Conservation (phyloP, 2,888 invertebrate species). For the Eurytoma adleriae region DNA sequence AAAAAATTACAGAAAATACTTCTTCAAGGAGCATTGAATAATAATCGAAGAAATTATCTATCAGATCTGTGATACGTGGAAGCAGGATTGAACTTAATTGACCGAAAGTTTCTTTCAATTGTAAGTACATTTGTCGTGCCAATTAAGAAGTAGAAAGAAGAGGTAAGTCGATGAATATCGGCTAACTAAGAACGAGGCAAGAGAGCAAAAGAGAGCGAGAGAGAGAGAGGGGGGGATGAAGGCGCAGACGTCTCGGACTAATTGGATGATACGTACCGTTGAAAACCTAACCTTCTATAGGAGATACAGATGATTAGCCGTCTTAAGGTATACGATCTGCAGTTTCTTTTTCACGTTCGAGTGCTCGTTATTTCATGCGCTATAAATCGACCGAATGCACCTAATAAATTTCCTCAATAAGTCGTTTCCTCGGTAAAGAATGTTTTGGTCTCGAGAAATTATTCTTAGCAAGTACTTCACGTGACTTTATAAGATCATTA, state of each 20-base stretch:
- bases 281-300: slow-evolving; percentile 3
- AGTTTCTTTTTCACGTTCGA: slow-evolving; percentile 4
- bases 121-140: slow-evolving; percentile 24
- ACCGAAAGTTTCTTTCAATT: slow-evolving; percentile 1
- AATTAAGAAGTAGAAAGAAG: slow-evolving; percentile 13
- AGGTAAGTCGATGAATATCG: slow-evolving; percentile 3
- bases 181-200: no score
- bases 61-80: neutral
- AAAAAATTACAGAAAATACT: no score
- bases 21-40: no score
- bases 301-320: slow-evolving; percentile 34
- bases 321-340: slow-evolving; percentile 5
- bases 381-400: neutral
- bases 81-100: slow-evolving; percentile 6
- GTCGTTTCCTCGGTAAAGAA: no score
- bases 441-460: no score
- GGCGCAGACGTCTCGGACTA: neutral
- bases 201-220: no score
- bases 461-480: no score
- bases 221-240: neutral
- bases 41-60: neutral
- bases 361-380: slow-evolving; percentile 26
- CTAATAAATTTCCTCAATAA: no score
- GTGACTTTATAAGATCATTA: no score
- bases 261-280: slow-evolving; percentile 28